These are phyloP conservation scores for Drosophila melanica DNA, from an alignment of 1,140 invertebrate genomes.

Conservation along the genomic window DNA sequence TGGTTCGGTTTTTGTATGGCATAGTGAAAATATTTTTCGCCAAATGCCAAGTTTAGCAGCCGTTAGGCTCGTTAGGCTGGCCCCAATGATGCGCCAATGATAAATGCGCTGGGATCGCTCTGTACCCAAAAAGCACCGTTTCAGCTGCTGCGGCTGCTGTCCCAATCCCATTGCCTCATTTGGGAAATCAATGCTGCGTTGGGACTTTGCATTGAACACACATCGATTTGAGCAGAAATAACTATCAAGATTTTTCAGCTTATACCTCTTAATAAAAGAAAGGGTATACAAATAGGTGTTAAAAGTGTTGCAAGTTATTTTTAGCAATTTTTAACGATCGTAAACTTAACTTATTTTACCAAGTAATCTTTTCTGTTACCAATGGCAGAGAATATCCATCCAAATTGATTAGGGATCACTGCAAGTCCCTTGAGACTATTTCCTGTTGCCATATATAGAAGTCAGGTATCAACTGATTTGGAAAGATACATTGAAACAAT, in stretches of 20 bases:
- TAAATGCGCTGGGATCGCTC: slow-evolving; percentile 22
- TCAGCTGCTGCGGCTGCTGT: not conserved
- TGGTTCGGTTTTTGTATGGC: slow-evolving; percentile 11
- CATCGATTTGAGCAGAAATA: not conserved
- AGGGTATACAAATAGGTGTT: too few relatives aligned
- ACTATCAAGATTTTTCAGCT: too few relatives aligned
- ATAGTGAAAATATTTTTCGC: slow-evolving; percentile 49
- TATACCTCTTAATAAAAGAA: too few relatives aligned
- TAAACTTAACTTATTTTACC: too few relatives aligned
- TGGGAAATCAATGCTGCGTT: slow-evolving; percentile 4
- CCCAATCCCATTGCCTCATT: slow-evolving; percentile 2
- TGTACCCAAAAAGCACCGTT: slow-evolving; percentile 14
- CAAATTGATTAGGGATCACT: not conserved
- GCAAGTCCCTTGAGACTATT: not conserved
- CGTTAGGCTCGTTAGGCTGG: slow-evolving; percentile 43
- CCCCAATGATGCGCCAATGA: slow-evolving; percentile 42
- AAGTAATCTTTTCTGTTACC: not conserved
- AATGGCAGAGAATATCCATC: not conserved
- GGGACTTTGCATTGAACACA: not conserved
- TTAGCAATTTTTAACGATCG: too few relatives aligned
- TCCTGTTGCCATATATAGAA: slow-evolving; percentile 8
- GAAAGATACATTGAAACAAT: not conserved
- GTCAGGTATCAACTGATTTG: slow-evolving; percentile 4
- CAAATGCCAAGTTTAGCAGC: slow-evolving; percentile 29
- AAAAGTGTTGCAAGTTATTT: too few relatives aligned